phyloP scores from a whole-genome alignment of 2,113 vertebrate genomes.

The Ailuropoda melanoleuca region DNA sequence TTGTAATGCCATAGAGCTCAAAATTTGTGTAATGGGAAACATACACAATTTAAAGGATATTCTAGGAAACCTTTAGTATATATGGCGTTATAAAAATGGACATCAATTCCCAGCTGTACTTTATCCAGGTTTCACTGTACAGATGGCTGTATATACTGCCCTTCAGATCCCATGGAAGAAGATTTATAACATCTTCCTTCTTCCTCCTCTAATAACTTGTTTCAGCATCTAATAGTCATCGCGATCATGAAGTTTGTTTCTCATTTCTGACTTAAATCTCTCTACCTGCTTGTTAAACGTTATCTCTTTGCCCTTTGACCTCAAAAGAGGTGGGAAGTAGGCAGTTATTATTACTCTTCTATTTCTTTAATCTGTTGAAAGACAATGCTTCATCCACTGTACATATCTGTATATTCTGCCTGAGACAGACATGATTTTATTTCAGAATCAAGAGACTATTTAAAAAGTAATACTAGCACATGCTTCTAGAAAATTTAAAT shows the following conservation, averaged over 20 bases:
- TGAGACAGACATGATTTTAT: constrained; percentile 18
- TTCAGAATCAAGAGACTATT: constrained; percentile 27
- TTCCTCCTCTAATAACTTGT: constrained; percentile 48
- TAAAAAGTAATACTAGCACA: neutral
- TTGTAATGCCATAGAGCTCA: neutral
- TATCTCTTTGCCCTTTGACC: constrained; percentile 54
- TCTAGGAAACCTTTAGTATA: constrained; percentile 37
- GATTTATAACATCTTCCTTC: constrained; percentile 44
- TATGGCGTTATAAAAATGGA: constrained; percentile 65
- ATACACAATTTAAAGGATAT: constrained; percentile 15
- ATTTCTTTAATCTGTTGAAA: constrained; percentile 50
- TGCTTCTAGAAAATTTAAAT: constrained; percentile 8
- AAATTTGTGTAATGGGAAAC: constrained; percentile 41
- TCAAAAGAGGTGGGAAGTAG: neutral
- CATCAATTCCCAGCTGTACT: constrained; percentile 57
- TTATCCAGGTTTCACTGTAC: constrained; percentile 49
- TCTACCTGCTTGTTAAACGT: constrained; percentile 36
- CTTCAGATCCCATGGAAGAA: neutral
- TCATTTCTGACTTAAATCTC: constrained; percentile 49
- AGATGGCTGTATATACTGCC: constrained; percentile 57
- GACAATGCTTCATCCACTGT: neutral
- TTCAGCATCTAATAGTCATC: constrained; percentile 48
- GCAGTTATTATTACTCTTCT: constrained; percentile 15
- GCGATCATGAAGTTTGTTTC: neutral
- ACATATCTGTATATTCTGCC: neutral